phyloP scores from a whole-genome alignment of 2,888 invertebrate genomes.

The Orchestes rusci region DNA sequence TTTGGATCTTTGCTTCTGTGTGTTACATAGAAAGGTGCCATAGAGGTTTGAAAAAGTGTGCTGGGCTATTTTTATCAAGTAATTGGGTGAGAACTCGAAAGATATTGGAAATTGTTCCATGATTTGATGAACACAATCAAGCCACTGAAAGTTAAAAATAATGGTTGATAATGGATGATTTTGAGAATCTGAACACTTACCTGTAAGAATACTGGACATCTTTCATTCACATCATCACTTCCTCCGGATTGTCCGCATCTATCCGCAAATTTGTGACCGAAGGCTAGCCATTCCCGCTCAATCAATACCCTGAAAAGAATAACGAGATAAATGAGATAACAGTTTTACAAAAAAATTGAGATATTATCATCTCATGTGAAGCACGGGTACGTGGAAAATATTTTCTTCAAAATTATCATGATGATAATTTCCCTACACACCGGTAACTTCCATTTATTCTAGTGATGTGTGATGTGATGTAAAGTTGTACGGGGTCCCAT shows the following conservation, averaged over 20 bases:
- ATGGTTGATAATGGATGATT: not conserved
- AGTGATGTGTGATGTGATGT: too few relatives aligned
- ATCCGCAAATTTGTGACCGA: conserved; percentile 97
- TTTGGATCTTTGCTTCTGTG: conserved; percentile 63
- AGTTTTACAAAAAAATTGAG: too few relatives aligned
- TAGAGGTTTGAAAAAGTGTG: conserved; percentile 95
- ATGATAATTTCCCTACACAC: too few relatives aligned
- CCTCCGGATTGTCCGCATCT: conserved; percentile 80
- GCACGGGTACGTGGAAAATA: too few relatives aligned
- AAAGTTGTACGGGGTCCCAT: too few relatives aligned
- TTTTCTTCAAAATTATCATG: too few relatives aligned
- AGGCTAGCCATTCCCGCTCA: conserved; percentile 95
- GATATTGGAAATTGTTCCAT: conserved; percentile 81
- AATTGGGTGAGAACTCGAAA: conserved; percentile 93
- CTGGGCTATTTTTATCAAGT: conserved; percentile 90
- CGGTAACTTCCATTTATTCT: too few relatives aligned
- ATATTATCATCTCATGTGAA: too few relatives aligned
- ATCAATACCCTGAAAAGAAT: conserved; percentile 73
- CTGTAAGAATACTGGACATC: conserved; percentile 87
- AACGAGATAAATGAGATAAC: too few relatives aligned
- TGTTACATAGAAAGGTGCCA: conserved; percentile 94
- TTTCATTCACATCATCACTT: conserved; percentile 85
- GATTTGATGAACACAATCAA: conserved; percentile 93
- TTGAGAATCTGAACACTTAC: conserved; percentile 7
- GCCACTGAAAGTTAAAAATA: conserved; percentile 63